A percentile compares a stretch with the other conserved stretches of the same genome.
Evolutionary conservation across 2,113 vertebrate species (phyloP).

Genomic region (Gymnogyps californianus): DNA sequence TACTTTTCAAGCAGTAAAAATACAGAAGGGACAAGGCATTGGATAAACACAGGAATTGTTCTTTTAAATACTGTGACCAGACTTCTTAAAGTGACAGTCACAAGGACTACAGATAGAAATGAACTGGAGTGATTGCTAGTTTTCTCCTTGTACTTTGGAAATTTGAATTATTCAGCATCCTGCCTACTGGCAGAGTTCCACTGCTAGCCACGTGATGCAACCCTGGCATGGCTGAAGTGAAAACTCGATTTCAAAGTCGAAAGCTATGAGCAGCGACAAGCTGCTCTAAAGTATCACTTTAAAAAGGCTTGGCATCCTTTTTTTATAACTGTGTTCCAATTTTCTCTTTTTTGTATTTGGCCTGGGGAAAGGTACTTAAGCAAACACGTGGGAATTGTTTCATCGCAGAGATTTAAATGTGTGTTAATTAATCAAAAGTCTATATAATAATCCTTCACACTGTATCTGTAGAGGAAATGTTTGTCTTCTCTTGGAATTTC

Average conservation of each 20-base stretch:
- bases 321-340: not conserved
- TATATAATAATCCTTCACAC: not conserved
- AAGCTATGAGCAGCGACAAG: not conserved
- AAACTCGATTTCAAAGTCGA: not conserved
- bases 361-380: not conserved
- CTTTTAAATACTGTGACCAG: not conserved
- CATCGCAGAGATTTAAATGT: not conserved
- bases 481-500: not conserved
- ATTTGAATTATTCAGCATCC: not conserved
- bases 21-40: not conserved
- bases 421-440: not conserved
- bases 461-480: not conserved
- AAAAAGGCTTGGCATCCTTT: not conserved
- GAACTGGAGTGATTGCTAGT: not conserved
- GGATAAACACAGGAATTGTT: not conserved
- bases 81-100: not conserved
- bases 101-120: not conserved
- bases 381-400: not conserved
- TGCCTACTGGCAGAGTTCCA: not conserved
- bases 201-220: not conserved
- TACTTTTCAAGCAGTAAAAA: not conserved
- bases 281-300: not conserved
- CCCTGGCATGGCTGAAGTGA: not conserved
- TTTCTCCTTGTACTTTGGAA: not conserved
- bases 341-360: not conserved